Base-by-base conservation (phyloP, 92 coral and sea anemone species). In the Paramuricea clavata region DNA sequence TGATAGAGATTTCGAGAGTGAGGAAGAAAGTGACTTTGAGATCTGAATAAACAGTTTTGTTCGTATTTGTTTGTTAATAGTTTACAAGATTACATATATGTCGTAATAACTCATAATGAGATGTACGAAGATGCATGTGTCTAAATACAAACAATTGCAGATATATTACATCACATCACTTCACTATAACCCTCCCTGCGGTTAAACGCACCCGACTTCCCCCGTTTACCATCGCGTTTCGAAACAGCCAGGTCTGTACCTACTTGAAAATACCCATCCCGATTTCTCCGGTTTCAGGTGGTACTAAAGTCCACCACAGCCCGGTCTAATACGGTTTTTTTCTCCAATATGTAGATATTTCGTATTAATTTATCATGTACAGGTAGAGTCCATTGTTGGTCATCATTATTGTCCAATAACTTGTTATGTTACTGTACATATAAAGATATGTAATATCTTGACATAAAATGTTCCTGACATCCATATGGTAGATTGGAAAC, bases 21-120 rank as follows among this genome's bases (percentile, higher is more conserved):
- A 33, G 1, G 77, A 71, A 71, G 77, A 71, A 43, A 71, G 1
- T 33, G 77, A 71, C 13, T n/a, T n/a, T n/a, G n/a, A n/a, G n/a
- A n/a, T 0, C 4, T 68, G 74, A 68, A 68, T 15, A 57, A 57
- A 22, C 13, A 9, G 52, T 47, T 6, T 47, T 9, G n/a, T n/a
- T 12, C 16, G 1, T 47, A 47, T 47, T 47, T 10, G 52, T 9
- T 15, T 47, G 52, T 47, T 47, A 15, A 5, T 39, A 10, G 16
- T 47, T 47, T 10, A 47, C 42, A 36, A 36, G 4, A 36, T 36
- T 36, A 2, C 42, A 36, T 36, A 36, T 36, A n/a, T n/a, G n/a
- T n/a, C n/a, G n/a, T n/a, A n/a, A n/a, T n/a, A n/a, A n/a, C n/a
- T n/a, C n/a, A n/a, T n/a, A n/a, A n/a, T n/a, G n/a, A n/a, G n/a